Conservation (phyloP, 2,888 invertebrate genomes). For the Tenthredo distinguenda region DNA sequence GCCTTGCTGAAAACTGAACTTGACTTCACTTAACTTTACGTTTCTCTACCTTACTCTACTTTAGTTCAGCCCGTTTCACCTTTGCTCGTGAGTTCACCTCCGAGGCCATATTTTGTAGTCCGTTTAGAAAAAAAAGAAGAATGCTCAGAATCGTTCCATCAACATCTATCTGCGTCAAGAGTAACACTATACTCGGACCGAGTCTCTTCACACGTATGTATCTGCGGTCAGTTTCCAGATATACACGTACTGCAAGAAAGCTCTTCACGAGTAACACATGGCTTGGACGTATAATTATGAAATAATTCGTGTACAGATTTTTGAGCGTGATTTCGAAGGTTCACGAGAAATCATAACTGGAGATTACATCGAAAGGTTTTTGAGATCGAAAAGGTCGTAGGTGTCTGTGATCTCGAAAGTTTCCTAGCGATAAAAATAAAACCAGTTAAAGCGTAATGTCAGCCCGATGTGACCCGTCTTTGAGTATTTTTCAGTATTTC, state of each 20-base stretch:
- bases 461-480: not conserved
- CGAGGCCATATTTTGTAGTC: not conserved
- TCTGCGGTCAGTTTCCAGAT: not conserved
- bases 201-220: not conserved
- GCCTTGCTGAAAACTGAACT: slow-evolving; percentile 20
- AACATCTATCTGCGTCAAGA: not conserved
- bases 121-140: not conserved
- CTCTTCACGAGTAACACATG: not conserved
- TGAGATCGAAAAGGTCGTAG: not conserved
- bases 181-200: not conserved
- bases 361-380: not conserved
- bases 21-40: slow-evolving; percentile 16
- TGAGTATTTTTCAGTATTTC: slow-evolving; percentile 24
- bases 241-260: not conserved
- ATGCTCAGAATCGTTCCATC: not conserved
- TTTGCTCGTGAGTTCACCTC: not conserved
- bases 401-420: not conserved
- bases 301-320: not conserved
- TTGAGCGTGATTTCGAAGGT: not conserved
- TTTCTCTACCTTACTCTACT: not conserved
- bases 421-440: not conserved
- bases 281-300: not conserved
- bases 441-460: not conserved
- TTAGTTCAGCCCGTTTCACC: not conserved
- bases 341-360: not conserved